Base-by-base conservation (phyloP, 1,140 invertebrate genomes). In the Drosophila suzukii region DNA sequence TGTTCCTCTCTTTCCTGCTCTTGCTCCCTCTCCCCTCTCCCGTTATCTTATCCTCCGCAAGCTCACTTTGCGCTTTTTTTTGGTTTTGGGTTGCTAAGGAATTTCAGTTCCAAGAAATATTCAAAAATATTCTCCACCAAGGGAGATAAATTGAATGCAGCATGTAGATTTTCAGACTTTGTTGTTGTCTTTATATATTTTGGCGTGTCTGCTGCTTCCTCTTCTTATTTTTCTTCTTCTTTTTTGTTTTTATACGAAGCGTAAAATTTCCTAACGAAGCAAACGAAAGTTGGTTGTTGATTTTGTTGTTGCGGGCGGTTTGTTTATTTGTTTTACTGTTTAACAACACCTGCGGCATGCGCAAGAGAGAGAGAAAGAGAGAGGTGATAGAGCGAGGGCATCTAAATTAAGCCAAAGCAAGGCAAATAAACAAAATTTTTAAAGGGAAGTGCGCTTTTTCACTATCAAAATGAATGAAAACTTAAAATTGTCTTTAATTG, bases 241-340 rank as follows among this genome's bases (percentile, higher is more conserved):
- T 72, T 72, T 32, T 57, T 80, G 57, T 24, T 66, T 73, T 51
- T 34, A 82, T 79, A 80, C 79, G 79, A 83, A 86, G 83, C 83
- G 83, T 88, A 89, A 77, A 88, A 88, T 88, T 89, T 82, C 84
- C 74, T 86, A 86, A 86, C 82, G 82, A 86, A 86, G 70, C 82
- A 86, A 86, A 76, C 55, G 78, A 86, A 85, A 85, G 82, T 81
- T 86, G 78, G 75, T 79, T 63, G 51, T 66, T 83, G 75, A 75
- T 63, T 46, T 58, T 83, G 47, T 65, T 60, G 60, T 82, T 75
- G 75, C 51, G 34, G 65, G 61, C 15, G 68, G 75, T 89, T 88
- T 89, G 79, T 86, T 86, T 86, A 77, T 88, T 89, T 88, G 80
- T 83, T 80, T 83, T 83, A 77, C 75, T 83, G 83, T 89, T 88